These are phyloP conservation scores for Cisticola juncidis DNA, from an alignment of 2,113 vertebrate genomes.

Conservation along the genomic window DNA sequence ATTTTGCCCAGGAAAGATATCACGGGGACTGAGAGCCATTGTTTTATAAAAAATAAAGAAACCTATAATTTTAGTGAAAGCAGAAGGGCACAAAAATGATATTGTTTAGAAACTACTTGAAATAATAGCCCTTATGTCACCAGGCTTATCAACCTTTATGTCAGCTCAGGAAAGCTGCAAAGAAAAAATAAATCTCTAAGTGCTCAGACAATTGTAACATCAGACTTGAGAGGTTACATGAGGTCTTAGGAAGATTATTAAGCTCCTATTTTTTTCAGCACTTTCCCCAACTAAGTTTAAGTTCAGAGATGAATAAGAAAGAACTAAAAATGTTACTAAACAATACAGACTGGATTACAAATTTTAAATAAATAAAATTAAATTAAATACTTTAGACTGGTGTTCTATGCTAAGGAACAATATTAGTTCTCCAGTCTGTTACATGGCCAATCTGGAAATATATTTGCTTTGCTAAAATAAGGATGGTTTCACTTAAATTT, in stretches of 20 bases:
- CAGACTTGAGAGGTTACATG: background rate
- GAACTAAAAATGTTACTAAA: background rate
- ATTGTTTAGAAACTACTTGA: conserved; percentile 70
- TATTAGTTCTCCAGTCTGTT: background rate
- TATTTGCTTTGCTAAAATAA: background rate
- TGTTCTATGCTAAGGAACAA: background rate
- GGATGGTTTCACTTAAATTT: background rate
- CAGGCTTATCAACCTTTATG: conserved; percentile 56
- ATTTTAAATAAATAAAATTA: background rate
- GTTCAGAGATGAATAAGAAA: background rate
- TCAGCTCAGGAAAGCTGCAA: conserved; percentile 24
- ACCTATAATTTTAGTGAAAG: conserved; percentile 74
- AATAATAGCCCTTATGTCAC: conserved; percentile 64
- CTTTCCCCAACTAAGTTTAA: background rate
- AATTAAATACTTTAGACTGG: background rate
- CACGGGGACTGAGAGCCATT: conserved; percentile 31
- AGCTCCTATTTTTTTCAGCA: background rate
- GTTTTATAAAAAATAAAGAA: conserved; percentile 66
- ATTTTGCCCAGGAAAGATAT: conserved; percentile 19
- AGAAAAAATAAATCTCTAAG: conserved; percentile 16
- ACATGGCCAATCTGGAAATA: accelerated
- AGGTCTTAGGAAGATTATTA: background rate
- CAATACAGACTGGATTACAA: background rate
- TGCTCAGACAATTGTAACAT: conserved; percentile 49
- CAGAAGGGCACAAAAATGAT: conserved; percentile 61